Conservation (phyloP, 2,888 invertebrate species). For the Eupithecia vulgata region DNA sequence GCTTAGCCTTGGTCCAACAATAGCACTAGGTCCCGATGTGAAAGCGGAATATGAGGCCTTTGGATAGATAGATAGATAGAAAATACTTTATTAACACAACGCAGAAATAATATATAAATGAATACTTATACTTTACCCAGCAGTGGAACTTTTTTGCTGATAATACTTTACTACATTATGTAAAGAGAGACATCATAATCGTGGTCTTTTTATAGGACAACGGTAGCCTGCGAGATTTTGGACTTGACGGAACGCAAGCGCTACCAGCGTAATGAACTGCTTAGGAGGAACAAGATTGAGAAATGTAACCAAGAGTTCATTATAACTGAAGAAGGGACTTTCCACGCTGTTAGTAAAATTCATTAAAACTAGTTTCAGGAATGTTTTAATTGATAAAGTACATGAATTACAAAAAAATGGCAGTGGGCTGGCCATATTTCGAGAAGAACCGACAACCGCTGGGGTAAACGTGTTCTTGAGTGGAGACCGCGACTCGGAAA, state of each 20-base stretch:
- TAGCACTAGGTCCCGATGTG: too few relatives aligned
- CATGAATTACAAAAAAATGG: too few relatives aligned
- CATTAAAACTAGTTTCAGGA: background rate
- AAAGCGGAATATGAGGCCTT: too few relatives aligned
- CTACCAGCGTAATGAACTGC: slow-evolving; percentile 70
- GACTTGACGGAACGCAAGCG: slow-evolving; percentile 70
- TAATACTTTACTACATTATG: background rate
- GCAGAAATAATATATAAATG: too few relatives aligned
- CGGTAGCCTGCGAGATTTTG: slow-evolving; percentile 73
- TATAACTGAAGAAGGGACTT: slow-evolving; percentile 72
- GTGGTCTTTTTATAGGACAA: slow-evolving; percentile 57
- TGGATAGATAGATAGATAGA: too few relatives aligned
- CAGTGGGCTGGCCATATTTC: too few relatives aligned
- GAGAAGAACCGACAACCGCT: too few relatives aligned
- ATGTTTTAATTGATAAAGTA: background rate
- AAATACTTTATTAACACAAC: too few relatives aligned
- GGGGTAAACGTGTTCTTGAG: too few relatives aligned
- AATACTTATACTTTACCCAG: too few relatives aligned
- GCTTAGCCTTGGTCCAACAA: too few relatives aligned
- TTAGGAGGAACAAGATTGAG: slow-evolving; percentile 67
- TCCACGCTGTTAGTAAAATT: slow-evolving; percentile 58
- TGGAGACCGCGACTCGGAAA: too few relatives aligned
- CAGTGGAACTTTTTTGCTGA: background rate
- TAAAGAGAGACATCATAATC: background rate
- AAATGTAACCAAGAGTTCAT: slow-evolving; percentile 77